Conservation (phyloP, 2,888 invertebrate species). For the Diarsia mendica region DNA sequence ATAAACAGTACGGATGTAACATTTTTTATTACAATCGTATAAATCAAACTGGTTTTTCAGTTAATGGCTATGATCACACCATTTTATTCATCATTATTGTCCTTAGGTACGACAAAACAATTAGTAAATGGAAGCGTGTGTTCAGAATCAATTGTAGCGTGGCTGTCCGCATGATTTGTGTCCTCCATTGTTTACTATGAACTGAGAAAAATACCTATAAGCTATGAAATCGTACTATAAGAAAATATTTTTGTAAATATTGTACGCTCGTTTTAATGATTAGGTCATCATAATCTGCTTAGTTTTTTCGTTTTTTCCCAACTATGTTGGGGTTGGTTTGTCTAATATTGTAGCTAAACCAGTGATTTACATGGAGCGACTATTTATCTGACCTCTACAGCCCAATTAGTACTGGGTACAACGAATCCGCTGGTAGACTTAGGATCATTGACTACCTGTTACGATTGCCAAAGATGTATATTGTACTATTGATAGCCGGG, state of each 20-base stretch:
- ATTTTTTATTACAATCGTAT: constrained; percentile 15
- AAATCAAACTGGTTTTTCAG: constrained; percentile 51
- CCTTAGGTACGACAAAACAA: constrained; percentile 46
- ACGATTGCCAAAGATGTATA: neutral
- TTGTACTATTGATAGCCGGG: neutral
- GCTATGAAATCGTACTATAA: constrained; percentile 51
- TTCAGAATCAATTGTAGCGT: constrained; percentile 67
- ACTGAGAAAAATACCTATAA: constrained; percentile 52
- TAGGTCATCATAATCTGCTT: neutral
- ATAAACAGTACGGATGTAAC: neutral
- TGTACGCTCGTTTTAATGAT: too few species aligned
- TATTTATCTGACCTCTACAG: neutral
- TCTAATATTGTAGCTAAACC: too few species aligned
- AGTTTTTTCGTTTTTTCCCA: too few species aligned
- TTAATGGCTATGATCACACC: constrained; percentile 66
- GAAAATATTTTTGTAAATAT: neutral
- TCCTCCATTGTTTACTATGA: constrained; percentile 67
- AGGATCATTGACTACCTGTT: neutral
- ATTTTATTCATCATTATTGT: constrained; percentile 62
- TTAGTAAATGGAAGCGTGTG: constrained; percentile 70
- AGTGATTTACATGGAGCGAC: neutral
- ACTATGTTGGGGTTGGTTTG: too few species aligned
- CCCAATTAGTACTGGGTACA: neutral
- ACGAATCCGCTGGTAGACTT: neutral
- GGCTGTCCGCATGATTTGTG: constrained; percentile 63